Conservation (phyloP, 1,140 invertebrate genomes). For the Lineus longissimus region DNA sequence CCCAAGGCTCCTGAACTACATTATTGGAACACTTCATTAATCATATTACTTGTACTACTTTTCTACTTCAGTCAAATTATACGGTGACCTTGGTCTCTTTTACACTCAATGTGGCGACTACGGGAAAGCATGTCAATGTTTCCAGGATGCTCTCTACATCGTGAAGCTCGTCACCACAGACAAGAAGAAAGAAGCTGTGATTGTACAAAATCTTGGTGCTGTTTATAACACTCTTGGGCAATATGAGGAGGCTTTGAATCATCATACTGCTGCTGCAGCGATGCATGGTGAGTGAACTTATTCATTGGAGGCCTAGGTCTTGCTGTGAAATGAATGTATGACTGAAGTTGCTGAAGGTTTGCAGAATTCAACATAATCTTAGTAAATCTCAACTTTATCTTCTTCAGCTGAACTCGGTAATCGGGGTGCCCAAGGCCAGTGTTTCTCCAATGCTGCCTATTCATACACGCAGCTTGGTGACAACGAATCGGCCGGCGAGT, state of each 20-base stretch:
- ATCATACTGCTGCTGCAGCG: constrained; percentile 28
- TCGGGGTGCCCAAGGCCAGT: constrained; percentile 34
- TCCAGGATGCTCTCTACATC: constrained; percentile 30
- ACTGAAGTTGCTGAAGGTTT: too few species aligned
- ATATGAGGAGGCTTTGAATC: constrained; percentile 27
- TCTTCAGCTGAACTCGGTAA: constrained; percentile 26
- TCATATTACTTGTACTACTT: background rate
- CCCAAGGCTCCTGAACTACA: too few species aligned
- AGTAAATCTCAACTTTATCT: background rate
- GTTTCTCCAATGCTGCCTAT: constrained; percentile 38
- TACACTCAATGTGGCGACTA: constrained; percentile 30
- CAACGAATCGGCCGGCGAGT: constrained; percentile 23
- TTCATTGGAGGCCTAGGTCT: too few species aligned
- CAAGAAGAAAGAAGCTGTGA: constrained; percentile 28
- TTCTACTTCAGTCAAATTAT: constrained; percentile 29
- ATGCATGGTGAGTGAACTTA: constrained; percentile 24
- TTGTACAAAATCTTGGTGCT: constrained; percentile 39
- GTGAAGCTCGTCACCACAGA: constrained; percentile 10
- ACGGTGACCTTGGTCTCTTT: constrained; percentile 34
- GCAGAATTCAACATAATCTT: too few species aligned
- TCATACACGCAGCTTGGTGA: constrained; percentile 32
- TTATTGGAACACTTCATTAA: too few species aligned
- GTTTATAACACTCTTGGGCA: constrained; percentile 33
- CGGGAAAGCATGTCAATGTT: constrained; percentile 26
- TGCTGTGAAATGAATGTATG: too few species aligned